phyloP scores from a whole-genome alignment of 2,113 vertebrate species.

The Platichthys flesus region DNA sequence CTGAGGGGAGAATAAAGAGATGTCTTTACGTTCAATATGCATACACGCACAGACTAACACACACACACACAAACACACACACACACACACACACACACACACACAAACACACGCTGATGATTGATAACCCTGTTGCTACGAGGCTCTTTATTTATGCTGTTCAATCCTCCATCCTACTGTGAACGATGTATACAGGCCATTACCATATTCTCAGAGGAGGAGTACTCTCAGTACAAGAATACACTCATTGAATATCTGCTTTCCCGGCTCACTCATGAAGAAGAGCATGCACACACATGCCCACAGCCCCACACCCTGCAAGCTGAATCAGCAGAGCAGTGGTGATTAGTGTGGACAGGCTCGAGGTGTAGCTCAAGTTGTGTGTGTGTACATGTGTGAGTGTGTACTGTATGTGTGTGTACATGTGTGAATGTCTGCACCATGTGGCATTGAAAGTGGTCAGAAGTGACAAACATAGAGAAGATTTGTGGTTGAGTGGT shows the following conservation, averaged over 20 bases:
- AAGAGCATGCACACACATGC: not conserved
- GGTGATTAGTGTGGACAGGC: constrained; percentile 15
- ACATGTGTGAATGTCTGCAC: constrained; percentile 1
- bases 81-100: constrained; percentile 15
- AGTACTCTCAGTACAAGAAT: constrained; percentile 12
- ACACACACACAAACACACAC: constrained; percentile 1
- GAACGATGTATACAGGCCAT: constrained; percentile 43
- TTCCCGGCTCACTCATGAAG: constrained; percentile 2
- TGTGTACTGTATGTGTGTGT: constrained; percentile 26
- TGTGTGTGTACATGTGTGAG: no score
- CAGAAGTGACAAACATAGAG: no score
- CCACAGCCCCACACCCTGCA: not conserved
- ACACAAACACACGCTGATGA: constrained; percentile 11
- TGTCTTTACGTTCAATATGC: no score
- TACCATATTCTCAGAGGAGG: constrained; percentile 16
- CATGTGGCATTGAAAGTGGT: constrained; percentile 7
- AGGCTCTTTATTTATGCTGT: constrained; percentile 54
- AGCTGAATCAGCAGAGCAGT: constrained; percentile 42
- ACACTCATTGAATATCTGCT: constrained; percentile 33
- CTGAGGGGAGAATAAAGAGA: constrained; percentile 13
- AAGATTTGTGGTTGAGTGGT: no score
- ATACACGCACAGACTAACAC: no score
- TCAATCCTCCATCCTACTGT: constrained; percentile 3
- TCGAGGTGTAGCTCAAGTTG: constrained; percentile 11
- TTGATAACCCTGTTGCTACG: constrained; percentile 36